phyloP scores from a whole-genome alignment of 1,140 invertebrate genomes.

The Sinella curviseta region DNA sequence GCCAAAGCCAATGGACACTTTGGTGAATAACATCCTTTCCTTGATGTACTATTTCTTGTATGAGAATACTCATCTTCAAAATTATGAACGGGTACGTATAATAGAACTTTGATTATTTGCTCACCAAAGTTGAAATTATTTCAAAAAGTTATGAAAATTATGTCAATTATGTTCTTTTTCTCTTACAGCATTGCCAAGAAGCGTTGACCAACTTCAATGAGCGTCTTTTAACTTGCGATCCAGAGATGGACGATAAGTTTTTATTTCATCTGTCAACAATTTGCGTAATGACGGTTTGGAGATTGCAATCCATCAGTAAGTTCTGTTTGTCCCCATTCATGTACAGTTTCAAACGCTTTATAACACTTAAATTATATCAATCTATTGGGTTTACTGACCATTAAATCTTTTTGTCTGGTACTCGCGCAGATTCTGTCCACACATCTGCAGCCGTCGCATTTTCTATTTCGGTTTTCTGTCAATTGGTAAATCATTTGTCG shows the following conservation, averaged over 20 bases:
- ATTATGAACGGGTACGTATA: conserved; percentile 39
- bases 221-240: conserved; percentile 33
- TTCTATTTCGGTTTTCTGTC: conserved; percentile 42
- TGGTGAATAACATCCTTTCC: conserved; percentile 30
- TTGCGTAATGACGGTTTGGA: conserved; percentile 42
- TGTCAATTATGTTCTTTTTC: not conserved
- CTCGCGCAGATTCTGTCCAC: conserved; percentile 38
- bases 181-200: conserved; percentile 36
- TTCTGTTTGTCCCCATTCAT: too few relatives aligned
- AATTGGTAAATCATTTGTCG: conserved; percentile 31
- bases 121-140: too few relatives aligned
- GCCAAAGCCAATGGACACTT: conserved; percentile 36
- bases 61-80: conserved; percentile 28
- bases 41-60: conserved; percentile 32
- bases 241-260: conserved; percentile 42
- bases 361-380: not conserved
- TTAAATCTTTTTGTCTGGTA: conserved; percentile 7
- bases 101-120: conserved; percentile 21
- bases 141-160: too few relatives aligned
- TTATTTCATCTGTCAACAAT: conserved; percentile 40
- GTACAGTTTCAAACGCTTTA: not conserved
- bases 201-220: conserved; percentile 40
- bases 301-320: conserved; percentile 39
- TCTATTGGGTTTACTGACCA: not conserved
- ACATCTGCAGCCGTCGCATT: conserved; percentile 45